Evolutionary conservation across 2,888 invertebrate species (phyloP).

Genomic region (Drosophila dives): DNA sequence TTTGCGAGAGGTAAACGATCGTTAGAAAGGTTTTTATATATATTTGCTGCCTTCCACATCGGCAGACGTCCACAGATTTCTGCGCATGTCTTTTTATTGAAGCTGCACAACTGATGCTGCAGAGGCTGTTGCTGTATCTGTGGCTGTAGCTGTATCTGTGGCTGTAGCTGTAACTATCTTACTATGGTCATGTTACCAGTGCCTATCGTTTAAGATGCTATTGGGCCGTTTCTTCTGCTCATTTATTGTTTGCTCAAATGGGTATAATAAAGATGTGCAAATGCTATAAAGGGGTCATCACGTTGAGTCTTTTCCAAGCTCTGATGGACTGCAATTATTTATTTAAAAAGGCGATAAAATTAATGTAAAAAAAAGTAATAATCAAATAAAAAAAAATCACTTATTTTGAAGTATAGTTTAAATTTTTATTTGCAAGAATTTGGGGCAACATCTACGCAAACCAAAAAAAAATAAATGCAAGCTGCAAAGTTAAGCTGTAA

Average conservation of each 20-base stretch:
- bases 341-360: neutral
- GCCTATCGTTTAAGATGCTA: conserved; percentile 76
- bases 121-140: conserved; percentile 37
- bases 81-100: conserved; percentile 75
- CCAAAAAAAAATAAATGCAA: neutral
- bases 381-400: neutral
- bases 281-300: neutral
- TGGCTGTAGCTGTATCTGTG: conserved; percentile 18
- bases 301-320: neutral
- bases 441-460: neutral
- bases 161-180: conserved; percentile 59
- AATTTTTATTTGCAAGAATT: neutral
- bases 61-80: conserved; percentile 71
- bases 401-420: neutral
- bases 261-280: conserved; percentile 8
- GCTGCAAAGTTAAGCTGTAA: neutral
- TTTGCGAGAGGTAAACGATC: conserved; percentile 80
- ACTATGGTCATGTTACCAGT: conserved; percentile 71
- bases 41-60: conserved; percentile 39
- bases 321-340: neutral
- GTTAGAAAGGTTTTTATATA: conserved; percentile 79
- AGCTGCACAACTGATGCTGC: conserved; percentile 45
- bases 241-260: neutral
- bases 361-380: neutral
- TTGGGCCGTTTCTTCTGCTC: conserved; percentile 49